phyloP scores from a whole-genome alignment of 2,797 vertebrate species.

The Tokudaia muenninki region DNA sequence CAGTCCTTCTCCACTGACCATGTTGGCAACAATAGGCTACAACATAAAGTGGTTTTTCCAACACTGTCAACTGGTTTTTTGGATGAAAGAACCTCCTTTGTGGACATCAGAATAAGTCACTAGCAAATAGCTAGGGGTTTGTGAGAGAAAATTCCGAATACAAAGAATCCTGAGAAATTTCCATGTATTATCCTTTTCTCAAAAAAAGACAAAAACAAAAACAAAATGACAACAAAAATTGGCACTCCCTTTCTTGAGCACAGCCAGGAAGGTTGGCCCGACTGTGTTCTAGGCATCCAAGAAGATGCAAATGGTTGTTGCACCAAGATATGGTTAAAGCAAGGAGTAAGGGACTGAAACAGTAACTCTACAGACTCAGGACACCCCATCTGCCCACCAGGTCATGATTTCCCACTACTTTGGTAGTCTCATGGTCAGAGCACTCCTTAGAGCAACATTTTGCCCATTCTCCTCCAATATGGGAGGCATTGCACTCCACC shows the following conservation, averaged over 20 bases:
- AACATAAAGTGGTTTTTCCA: slow-evolving; percentile 43
- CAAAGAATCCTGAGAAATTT: slow-evolving; percentile 40
- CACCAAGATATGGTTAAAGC: not conserved
- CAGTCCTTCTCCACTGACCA: not conserved
- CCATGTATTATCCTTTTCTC: slow-evolving; percentile 1
- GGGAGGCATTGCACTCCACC: not conserved
- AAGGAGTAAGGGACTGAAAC: not conserved
- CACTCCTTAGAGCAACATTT: not conserved
- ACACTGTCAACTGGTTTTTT: slow-evolving; percentile 26
- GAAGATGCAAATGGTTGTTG: slow-evolving; percentile 9
- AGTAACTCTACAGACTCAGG: slow-evolving; percentile 1
- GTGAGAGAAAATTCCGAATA: not conserved
- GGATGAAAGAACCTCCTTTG: slow-evolving; percentile 40
- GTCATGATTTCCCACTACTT: not conserved
- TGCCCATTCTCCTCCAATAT: not conserved
- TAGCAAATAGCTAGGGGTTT: slow-evolving; percentile 37
- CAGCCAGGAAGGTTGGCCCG: slow-evolving; percentile 32
- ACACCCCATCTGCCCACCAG: not conserved
- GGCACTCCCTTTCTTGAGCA: not conserved
- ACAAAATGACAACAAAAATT: not conserved
- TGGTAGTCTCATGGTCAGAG: not conserved
- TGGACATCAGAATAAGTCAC: slow-evolving; percentile 19
- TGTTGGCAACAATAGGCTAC: slow-evolving; percentile 9
- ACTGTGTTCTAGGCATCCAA: slow-evolving; percentile 11
- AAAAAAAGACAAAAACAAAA: not conserved